These are phyloP conservation scores for Apostichopus leukothele DNA, from an alignment of 53 echinoderm and acorn worm species.

Conservation along the genomic window DNA sequence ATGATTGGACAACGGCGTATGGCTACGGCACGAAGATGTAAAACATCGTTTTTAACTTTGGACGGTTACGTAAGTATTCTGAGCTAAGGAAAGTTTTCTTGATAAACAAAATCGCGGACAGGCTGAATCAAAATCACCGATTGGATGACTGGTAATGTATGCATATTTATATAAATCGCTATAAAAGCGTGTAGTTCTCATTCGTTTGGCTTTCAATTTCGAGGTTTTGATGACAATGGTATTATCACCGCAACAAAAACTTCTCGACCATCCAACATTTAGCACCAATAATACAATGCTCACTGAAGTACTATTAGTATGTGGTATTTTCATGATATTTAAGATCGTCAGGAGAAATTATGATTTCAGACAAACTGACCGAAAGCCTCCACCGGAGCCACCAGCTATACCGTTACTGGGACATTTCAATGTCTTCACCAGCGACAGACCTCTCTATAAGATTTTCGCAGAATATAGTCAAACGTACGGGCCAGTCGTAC, in stretches of 20 bases:
- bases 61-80: neutral
- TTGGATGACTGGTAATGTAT: too few relatives aligned
- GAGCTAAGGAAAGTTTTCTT: neutral
- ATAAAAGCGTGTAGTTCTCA: too few relatives aligned
- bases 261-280: too few relatives aligned
- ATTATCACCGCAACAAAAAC: too few relatives aligned
- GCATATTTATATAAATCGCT: too few relatives aligned
- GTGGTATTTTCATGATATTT: neutral
- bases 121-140: too few relatives aligned
- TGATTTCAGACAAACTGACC: neutral
- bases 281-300: neutral
- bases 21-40: neutral
- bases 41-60: neutral
- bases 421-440: conserved; percentile 64
- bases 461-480: conserved; percentile 59
- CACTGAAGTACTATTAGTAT: neutral
- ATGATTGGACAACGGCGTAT: neutral
- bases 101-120: neutral
- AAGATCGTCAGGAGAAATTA: neutral
- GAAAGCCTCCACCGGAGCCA: conserved; percentile 64
- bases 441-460: conserved; percentile 57
- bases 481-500: conserved; percentile 65
- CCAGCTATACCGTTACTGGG: conserved; percentile 69
- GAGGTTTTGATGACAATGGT: too few relatives aligned
- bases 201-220: too few relatives aligned